Conservation (phyloP, 2,888 invertebrate species). For the Teleiodes luculella region DNA sequence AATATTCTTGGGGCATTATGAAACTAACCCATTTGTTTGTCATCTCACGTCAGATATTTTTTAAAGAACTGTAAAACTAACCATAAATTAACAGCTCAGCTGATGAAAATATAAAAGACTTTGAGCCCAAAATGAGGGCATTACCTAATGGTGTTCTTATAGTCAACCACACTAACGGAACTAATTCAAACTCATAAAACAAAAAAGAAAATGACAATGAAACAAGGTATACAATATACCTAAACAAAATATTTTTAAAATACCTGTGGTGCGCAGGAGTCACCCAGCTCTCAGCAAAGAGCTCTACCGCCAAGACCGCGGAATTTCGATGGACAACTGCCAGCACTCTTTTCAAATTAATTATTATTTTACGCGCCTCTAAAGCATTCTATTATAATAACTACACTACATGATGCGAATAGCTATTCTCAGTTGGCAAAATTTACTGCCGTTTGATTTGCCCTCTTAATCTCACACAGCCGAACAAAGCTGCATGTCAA, state of each 20-base stretch:
- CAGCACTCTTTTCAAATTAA: slow-evolving; percentile 72
- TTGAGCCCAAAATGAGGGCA: too few species aligned
- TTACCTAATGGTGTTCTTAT: too few species aligned
- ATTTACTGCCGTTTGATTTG: slow-evolving; percentile 71
- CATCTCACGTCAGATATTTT: too few species aligned
- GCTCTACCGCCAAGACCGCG: slow-evolving; percentile 24
- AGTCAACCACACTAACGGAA: too few species aligned
- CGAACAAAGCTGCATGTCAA: slow-evolving; percentile 53
- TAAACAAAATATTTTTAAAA: too few species aligned
- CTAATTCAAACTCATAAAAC: too few species aligned
- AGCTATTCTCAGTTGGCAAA: slow-evolving; percentile 51
- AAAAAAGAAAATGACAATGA: too few species aligned
- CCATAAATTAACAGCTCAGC: too few species aligned
- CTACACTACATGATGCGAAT: slow-evolving; percentile 54
- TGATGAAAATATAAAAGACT: too few species aligned
- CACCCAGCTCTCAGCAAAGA: neutral
- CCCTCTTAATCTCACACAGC: slow-evolving; percentile 61
- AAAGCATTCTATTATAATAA: slow-evolving; percentile 66
- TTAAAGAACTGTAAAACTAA: too few species aligned
- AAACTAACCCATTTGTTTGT: too few species aligned
- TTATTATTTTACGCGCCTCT: slow-evolving; percentile 72
- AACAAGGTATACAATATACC: too few species aligned
- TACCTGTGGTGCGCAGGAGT: neutral
- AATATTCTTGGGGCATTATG: neutral
- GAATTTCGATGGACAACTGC: slow-evolving; percentile 67